phyloP scores from a whole-genome alignment of 2,888 invertebrate genomes.

The Meiosimyza platycephala region DNA sequence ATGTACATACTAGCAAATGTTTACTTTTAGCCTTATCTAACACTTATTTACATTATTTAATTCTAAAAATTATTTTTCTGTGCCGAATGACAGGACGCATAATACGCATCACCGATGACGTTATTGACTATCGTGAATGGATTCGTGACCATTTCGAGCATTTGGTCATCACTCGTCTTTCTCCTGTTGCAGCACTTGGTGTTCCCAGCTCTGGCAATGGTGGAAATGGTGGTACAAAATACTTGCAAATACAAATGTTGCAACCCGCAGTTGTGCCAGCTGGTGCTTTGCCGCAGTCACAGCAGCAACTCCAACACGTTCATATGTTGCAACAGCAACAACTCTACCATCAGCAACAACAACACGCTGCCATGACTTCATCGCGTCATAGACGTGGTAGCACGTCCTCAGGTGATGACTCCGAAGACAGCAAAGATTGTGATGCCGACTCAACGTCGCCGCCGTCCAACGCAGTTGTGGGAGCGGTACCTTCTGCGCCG shows the following conservation, averaged over 20 bases:
- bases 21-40: background rate
- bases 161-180: constrained; percentile 58
- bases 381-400: constrained; percentile 63
- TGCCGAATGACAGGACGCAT: constrained; percentile 75
- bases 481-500: constrained; percentile 42
- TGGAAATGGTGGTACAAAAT: constrained; percentile 49
- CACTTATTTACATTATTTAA: no score
- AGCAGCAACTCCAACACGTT: constrained; percentile 44
- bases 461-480: constrained; percentile 40
- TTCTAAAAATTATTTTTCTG: background rate
- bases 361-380: constrained; percentile 51
- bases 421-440: constrained; percentile 67
- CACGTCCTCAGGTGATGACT: constrained; percentile 66
- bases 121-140: constrained; percentile 74
- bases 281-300: constrained; percentile 43
- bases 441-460: constrained; percentile 60
- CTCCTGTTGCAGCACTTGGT: constrained; percentile 54
- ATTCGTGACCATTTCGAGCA: constrained; percentile 66
- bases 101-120: constrained; percentile 93
- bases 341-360: constrained; percentile 47
- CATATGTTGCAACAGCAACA: constrained; percentile 50
- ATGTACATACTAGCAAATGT: background rate
- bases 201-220: constrained; percentile 44
- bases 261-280: constrained; percentile 53
- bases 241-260: constrained; percentile 54